Conservation (phyloP, 2,113 vertebrate species). For the Datnioides undecimradiatus region DNA sequence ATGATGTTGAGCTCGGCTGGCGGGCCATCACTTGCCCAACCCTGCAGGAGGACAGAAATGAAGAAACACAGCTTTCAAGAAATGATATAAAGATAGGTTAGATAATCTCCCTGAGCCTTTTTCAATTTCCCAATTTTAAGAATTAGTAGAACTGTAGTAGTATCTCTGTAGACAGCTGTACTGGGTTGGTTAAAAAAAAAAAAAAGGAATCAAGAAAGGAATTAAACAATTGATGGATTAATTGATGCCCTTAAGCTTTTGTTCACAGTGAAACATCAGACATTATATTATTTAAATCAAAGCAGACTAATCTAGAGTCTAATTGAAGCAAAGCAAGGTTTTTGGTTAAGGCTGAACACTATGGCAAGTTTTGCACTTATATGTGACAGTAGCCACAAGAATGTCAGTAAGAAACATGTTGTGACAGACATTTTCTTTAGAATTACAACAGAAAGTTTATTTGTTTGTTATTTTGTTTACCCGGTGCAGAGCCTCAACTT, state of each 20-base stretch:
- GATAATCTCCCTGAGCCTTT: background rate
- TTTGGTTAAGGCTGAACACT: too few species aligned
- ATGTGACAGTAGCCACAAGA: background rate
- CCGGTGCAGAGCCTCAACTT: conserved; percentile 95
- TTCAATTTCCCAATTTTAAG: background rate
- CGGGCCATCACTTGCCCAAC: conserved; percentile 93
- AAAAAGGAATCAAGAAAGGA: too few species aligned
- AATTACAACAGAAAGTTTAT: background rate
- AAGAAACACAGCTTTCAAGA: background rate
- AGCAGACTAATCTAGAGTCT: too few species aligned
- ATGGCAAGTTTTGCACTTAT: too few species aligned
- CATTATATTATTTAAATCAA: too few species aligned
- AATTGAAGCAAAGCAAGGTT: too few species aligned
- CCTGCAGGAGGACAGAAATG: conserved; percentile 75
- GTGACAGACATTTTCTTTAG: background rate
- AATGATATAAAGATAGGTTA: background rate
- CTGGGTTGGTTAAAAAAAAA: background rate
- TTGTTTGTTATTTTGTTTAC: conserved; percentile 74
- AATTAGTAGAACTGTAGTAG: background rate
- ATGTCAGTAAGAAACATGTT: background rate
- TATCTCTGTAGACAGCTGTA: background rate
- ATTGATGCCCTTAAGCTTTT: too few species aligned
- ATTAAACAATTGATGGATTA: too few species aligned
- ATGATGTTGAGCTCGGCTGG: conserved; percentile 96
- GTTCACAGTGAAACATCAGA: too few species aligned